Evolutionary conservation across 30 jellyfish, hydroid and myxozoan genomes (phyloP).

Genomic region (Hydractinia symbiolongicarpus): DNA sequence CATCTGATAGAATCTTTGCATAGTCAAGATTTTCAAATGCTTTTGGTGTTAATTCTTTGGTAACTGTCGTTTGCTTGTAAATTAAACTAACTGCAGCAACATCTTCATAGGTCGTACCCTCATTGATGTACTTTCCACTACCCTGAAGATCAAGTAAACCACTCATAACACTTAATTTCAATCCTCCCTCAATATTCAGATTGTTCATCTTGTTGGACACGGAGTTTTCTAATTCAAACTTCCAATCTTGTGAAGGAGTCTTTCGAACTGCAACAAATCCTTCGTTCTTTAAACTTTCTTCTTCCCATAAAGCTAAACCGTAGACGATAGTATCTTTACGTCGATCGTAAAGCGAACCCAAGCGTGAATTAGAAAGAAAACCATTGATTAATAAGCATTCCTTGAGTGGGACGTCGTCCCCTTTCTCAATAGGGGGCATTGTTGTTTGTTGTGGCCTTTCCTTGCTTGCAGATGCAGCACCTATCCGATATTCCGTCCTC

Average conservation of each 20-base stretch:
- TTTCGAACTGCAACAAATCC: background rate
- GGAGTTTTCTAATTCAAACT: conserved; percentile 5
- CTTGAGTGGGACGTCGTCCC: background rate
- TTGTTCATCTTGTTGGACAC: background rate
- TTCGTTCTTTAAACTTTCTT: conserved; percentile 9
- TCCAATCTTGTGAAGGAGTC: conserved; percentile 9
- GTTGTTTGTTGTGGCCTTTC: too few relatives aligned
- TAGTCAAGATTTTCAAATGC: conserved; percentile 19
- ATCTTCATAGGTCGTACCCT: background rate
- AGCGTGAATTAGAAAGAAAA: background rate
- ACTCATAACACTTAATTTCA: conserved; percentile 12
- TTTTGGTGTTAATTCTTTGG: conserved; percentile 8
- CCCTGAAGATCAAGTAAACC: conserved; percentile 21
- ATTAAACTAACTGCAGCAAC: conserved; percentile 21
- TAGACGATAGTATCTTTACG: conserved; percentile 17
- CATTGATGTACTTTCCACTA: conserved; percentile 19
- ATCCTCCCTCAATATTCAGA: conserved; percentile 16
- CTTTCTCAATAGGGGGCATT: too few relatives aligned
- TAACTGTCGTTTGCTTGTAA: conserved; percentile 17
- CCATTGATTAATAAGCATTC: background rate
- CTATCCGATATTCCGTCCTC: too few relatives aligned
- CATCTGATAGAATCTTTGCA: background rate
- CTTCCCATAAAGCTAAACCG: conserved; percentile 23
- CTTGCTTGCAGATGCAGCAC: too few relatives aligned
- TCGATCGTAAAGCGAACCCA: conserved; percentile 33